Evolutionary conservation across 2,113 vertebrate genomes (phyloP), one percentile per base, ranked within the genome.

Genomic region (Numida meleagris): DNA sequence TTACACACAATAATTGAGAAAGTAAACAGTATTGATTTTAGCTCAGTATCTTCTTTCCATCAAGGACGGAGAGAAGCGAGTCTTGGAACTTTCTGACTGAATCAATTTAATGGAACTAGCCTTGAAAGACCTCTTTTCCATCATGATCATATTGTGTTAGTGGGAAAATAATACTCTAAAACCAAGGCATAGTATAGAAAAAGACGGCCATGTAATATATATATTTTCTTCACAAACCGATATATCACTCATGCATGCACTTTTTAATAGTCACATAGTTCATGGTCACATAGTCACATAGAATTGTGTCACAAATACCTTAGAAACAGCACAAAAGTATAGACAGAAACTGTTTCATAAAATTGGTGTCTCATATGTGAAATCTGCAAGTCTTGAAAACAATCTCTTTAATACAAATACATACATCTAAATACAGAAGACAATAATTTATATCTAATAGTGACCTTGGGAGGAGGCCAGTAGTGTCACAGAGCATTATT

Each of bases 11-110:
- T 79, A 91, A 95, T 67, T 79, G 89, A 89, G 80, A 82, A 83
- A 92, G 79, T 82, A 93, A 95, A 96, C 42, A 91, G 29, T 84
- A 96, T 86, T 92, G 88, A 94, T 94, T 96, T 93, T 80, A 94
- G 80, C 58, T 96, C 65, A 85, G 42, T 75, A 82, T 74, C 86
- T 82, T 88, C 66, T 81, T 89, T 67, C 63, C 46, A 86, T 85
- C 21, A 24, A 78, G 67, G 72, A 68, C 67, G 71, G 66, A 77
- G 24, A 88, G 46, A 94, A 86, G 58, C 20, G 45, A 91, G 51
- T 65, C 80, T 83, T 88, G 91, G 79, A 92, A 74, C 0, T 0
- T 48, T 79, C 34, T 76, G 63, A 89, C 25, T 46, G 82, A 88
- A 94, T 94, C 87, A 94, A 88, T 88, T 92, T 80, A 36, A 59